Base-by-base conservation (phyloP, 2,797 vertebrate species). In the Paedocypris micromegethes region DNA sequence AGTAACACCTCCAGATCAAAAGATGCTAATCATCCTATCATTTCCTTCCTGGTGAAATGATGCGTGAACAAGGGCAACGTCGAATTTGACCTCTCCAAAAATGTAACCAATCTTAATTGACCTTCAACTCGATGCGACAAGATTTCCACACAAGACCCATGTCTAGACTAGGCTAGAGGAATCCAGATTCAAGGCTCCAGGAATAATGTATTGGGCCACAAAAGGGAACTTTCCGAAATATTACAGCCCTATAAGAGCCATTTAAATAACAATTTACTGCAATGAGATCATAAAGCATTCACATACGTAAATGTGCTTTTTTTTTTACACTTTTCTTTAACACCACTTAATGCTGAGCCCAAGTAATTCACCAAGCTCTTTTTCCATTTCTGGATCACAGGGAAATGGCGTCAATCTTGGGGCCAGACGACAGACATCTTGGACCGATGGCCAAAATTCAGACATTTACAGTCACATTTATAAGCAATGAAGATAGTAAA, bases 1-100 rank as follows among this genome's bases (percentile, higher is more conserved):
- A 82, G 79, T 78, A 52, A 78, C 79, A 77, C 77, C 72, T 68
- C 43, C 61, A 83, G 84, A 89, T 88, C 84, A 88, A 87, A 88
- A 83, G 63, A 66, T 74, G 65, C 78, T 82, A 83, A 79, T 76
- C 23, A 23, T 23, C 23, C 23, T 23, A 23, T 23, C 23, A 23
- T 23, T 23, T 23, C 23, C 23, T 1, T 23, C 23, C 23, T 23
- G 23, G 23, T 23, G 23, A 23, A 23, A 23, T 23, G 23, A 23
- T 23, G 23, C 23, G 23, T 23, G 23, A 23, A 23, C 23, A 23
- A 23, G 23, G 23, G 23, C 23, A 23, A 23, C 23, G 23, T 23
- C 23, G 23, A 23, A 23, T 23, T 23, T 23, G 23, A 23, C 23
- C 23, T 23, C 23, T 23, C 23, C 23, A 23, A 54, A 54, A 39